phyloP scores from a whole-genome alignment of 2,113 vertebrate species.

The Cololabis saira region DNA sequence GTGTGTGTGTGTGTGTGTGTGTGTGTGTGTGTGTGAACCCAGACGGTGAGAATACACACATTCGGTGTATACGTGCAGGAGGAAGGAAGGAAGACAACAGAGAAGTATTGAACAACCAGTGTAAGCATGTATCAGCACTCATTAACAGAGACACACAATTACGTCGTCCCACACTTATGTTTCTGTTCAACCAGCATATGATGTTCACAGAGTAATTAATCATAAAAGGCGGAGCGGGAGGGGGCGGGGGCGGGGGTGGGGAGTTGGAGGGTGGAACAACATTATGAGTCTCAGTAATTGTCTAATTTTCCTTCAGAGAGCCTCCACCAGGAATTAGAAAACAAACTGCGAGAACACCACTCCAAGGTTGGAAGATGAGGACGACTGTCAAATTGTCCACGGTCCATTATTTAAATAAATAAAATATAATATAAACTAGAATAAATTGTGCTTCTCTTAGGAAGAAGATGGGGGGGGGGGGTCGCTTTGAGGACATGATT shows the following conservation, averaged over 20 bases:
- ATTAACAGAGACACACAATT: constrained; percentile 80
- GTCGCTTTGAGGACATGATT: too few species aligned
- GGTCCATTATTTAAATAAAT: not conserved
- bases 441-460: too few species aligned
- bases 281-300: constrained; percentile 80
- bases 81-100: constrained; percentile 50
- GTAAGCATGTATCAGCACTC: constrained; percentile 69
- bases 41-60: constrained; percentile 21
- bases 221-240: constrained; percentile 76
- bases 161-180: constrained; percentile 71
- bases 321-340: constrained; percentile 71
- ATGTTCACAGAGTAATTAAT: constrained; percentile 82
- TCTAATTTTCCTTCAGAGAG: constrained; percentile 80
- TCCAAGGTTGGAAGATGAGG: constrained; percentile 35
- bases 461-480: too few species aligned
- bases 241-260: constrained; percentile 2
- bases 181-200: constrained; percentile 79
- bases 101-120: constrained; percentile 51
- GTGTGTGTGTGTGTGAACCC: not conserved
- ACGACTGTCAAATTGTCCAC: not conserved
- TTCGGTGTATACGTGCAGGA: constrained; percentile 25
- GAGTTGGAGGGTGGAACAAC: constrained; percentile 63
- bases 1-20: not conserved
- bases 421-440: too few species aligned
- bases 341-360: constrained; percentile 51